Percentiles rank a stretch among this genome's conserved stretches.
These are phyloP conservation scores for Tribolium castaneum DNA, from an alignment of 1,140 invertebrate genomes.

Conservation along the genomic window DNA sequence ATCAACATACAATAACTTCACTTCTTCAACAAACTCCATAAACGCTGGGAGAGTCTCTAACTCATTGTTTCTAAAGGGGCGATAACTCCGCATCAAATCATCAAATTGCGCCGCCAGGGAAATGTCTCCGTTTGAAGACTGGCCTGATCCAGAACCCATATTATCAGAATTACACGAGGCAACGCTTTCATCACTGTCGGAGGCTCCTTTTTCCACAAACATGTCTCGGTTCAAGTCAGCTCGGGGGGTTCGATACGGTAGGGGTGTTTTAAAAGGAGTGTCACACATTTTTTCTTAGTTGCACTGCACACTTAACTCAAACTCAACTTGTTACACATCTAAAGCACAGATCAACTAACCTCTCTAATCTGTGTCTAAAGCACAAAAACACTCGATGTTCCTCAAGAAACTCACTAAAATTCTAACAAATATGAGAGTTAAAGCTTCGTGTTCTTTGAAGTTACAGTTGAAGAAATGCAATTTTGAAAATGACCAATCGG, in stretches of 20 bases:
- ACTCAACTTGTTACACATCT: not conserved
- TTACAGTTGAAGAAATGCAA: not conserved
- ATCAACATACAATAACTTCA: constrained; percentile 46
- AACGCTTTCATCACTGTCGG: constrained; percentile 58
- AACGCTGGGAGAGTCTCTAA: constrained; percentile 50
- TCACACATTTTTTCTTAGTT: constrained; percentile 48
- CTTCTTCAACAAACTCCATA: constrained; percentile 53
- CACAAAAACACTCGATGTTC: not conserved
- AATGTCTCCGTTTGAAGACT: constrained; percentile 50
- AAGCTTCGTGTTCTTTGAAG: not conserved
- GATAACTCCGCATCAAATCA: constrained; percentile 54
- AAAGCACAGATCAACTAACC: no score
- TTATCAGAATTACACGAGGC: constrained; percentile 42
- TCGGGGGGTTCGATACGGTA: constrained; percentile 12
- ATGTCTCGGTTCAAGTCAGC: not conserved
- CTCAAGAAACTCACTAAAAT: not conserved
- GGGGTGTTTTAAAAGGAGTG: constrained; percentile 52
- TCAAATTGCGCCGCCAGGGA: constrained; percentile 59
- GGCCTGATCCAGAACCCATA: constrained; percentile 8
- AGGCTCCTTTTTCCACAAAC: constrained; percentile 5
- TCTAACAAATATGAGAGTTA: not conserved
- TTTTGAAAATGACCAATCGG: not conserved
- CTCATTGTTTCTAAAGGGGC: constrained; percentile 44
- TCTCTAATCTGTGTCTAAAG: no score
- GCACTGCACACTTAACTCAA: no score